These are phyloP conservation scores for Atethmia centrago DNA, from an alignment of 2,888 invertebrate species.

Conservation along the genomic window DNA sequence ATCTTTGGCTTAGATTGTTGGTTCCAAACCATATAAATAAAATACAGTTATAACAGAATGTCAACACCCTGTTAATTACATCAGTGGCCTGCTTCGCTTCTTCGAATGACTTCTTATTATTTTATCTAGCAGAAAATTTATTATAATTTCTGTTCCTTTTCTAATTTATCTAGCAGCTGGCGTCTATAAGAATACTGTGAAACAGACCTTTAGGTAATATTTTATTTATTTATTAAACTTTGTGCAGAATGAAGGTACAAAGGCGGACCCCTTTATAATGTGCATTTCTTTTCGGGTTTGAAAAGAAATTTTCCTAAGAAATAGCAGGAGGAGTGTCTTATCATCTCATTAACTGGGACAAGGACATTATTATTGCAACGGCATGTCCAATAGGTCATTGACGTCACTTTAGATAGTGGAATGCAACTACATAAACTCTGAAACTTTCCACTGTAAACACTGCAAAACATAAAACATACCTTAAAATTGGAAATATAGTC, in stretches of 20 bases:
- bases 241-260: too few species aligned
- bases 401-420: slow-evolving; percentile 46
- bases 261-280: too few species aligned
- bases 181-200: too few species aligned
- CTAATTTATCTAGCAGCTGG: background rate
- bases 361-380: slow-evolving; percentile 42
- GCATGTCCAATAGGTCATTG: slow-evolving; percentile 38
- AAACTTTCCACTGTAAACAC: slow-evolving; percentile 28
- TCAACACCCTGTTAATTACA: background rate
- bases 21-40: background rate
- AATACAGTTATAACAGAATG: background rate
- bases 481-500: background rate
- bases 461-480: background rate
- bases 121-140: background rate
- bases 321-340: slow-evolving; percentile 14
- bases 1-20: background rate
- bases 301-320: background rate
- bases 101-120: background rate
- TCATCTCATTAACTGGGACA: slow-evolving; percentile 21
- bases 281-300: background rate
- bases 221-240: too few species aligned
- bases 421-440: slow-evolving; percentile 32
- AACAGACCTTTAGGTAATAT: too few species aligned
- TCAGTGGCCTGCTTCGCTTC: too few species aligned
- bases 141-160: background rate